Conservation (phyloP, 35 echinoderm and acorn worm genomes). For the Heliocidaris tuberculata region DNA sequence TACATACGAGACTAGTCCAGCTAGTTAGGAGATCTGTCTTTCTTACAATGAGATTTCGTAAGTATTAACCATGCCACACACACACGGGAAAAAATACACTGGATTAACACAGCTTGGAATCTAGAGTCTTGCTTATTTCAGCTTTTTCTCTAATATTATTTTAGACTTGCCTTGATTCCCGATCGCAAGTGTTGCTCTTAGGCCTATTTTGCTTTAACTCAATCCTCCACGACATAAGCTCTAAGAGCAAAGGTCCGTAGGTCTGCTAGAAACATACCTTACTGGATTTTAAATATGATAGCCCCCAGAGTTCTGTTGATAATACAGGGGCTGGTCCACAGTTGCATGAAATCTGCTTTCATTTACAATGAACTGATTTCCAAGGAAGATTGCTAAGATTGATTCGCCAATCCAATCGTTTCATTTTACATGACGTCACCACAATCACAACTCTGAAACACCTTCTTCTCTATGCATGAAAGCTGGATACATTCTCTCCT, state of each 20-base stretch:
- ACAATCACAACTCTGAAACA: no score
- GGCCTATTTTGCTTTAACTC: no score
- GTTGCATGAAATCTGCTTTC: no score
- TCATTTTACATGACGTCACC: no score
- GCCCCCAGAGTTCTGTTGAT: no score
- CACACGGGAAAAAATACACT: neutral
- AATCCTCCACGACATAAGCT: neutral
- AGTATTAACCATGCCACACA: constrained; percentile 27
- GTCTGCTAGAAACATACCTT: neutral
- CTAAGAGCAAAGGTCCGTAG: neutral
- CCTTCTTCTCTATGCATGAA: neutral
- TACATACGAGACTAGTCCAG: constrained; percentile 21
- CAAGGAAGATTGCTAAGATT: no score
- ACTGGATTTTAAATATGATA: no score
- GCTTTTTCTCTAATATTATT: constrained; percentile 15
- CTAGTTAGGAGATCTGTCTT: neutral
- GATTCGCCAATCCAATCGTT: no score
- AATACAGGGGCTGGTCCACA: no score
- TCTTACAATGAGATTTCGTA: neutral
- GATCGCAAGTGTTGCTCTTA: constrained; percentile 23
- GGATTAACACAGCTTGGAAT: neutral
- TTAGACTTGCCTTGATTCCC: constrained; percentile 45
- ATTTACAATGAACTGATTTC: no score
- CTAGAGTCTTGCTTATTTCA: neutral
- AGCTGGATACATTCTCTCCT: neutral